Base-by-base conservation (phyloP, 2,113 vertebrate genomes). In the Strigops habroptila region DNA sequence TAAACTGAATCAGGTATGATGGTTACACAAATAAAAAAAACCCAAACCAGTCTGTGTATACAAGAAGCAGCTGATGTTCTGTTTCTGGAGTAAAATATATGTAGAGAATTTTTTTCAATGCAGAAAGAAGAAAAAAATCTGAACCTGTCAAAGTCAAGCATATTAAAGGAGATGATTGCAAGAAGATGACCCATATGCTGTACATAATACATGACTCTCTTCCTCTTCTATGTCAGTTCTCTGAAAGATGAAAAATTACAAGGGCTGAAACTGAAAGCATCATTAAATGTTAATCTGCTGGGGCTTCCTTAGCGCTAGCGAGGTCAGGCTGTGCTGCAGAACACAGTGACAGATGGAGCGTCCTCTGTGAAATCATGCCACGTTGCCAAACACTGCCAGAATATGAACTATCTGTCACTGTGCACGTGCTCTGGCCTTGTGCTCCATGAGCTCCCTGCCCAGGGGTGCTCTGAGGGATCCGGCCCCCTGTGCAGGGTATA, bases 261-360 rank as follows among this genome's bases (percentile, higher is more conserved):
- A 92, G 78, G 74, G 53, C 65, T 96, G 87, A 92, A 90, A 81
- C 82, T 78, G 96, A 95, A 97, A 97, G 81, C 89, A 92, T 90
- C 92, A 96, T 97, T 95, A 95, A 96, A 96, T 96, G 88, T 96
- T 97, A 97, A 97, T 97, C 95, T 97, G 75, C 90, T 85, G 88
- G 92, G 94, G 76, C 91, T 96, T 87, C 87, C 93, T 91, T 65
- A 62, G 87, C 69, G 82, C 77, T 82, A 52, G 92, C 0, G 76
- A 95, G 95, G 94, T 95, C 95, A 95, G 93, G 88, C 83, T 95
- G 39, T 77, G 95, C 91, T 3, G 21, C 91, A 90, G 95, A 94
- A 25, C 83, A 9, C 1, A 52, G 77, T 59, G 94, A 96, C 97
- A 97, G 97, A 97, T 97, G 97, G 96, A 91, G 86, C 5, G 4